Evolutionary conservation across 2,888 invertebrate genomes (phyloP).

Genomic region (Phaonia tiefii): DNA sequence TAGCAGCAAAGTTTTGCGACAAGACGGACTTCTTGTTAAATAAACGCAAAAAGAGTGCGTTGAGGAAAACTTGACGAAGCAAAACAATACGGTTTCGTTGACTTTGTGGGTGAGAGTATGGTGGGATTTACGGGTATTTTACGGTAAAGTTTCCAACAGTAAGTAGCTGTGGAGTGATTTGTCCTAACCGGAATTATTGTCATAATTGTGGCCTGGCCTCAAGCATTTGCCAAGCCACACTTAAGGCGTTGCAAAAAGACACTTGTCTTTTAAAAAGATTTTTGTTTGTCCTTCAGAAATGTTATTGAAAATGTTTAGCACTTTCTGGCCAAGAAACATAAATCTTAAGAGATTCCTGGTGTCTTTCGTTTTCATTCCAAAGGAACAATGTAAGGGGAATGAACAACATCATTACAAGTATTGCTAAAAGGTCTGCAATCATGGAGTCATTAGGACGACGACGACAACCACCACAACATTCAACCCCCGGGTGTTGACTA

Average conservation of each 20-base stretch:
- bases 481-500: slow-evolving; percentile 13
- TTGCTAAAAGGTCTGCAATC: background rate
- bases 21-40: slow-evolving; percentile 32
- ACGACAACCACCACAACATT: slow-evolving; percentile 40
- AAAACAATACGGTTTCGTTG: slow-evolving; percentile 39
- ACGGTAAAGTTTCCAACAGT: background rate
- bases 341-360: slow-evolving; percentile 45
- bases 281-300: slow-evolving; percentile 21
- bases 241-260: slow-evolving; percentile 70
- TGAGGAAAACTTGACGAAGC: slow-evolving; percentile 24
- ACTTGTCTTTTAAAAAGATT: slow-evolving; percentile 68
- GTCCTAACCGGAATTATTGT: slow-evolving; percentile 59
- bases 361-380: slow-evolving; percentile 39
- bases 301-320: slow-evolving; percentile 24
- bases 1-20: slow-evolving; percentile 44
- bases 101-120: slow-evolving; percentile 12
- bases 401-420: slow-evolving; percentile 54
- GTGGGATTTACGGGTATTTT: slow-evolving; percentile 15
- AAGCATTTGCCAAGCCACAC: slow-evolving; percentile 69
- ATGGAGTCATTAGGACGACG: slow-evolving; percentile 39
- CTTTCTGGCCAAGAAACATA: slow-evolving; percentile 28
- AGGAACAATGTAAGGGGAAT: slow-evolving; percentile 44
- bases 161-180: background rate
- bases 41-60: slow-evolving; percentile 5
- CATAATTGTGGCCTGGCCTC: slow-evolving; percentile 70